A percentile compares a stretch with the other conserved stretches of the same genome.
phyloP scores from a whole-genome alignment of 2,113 vertebrate genomes.

The Oxyruncus cristatus region DNA sequence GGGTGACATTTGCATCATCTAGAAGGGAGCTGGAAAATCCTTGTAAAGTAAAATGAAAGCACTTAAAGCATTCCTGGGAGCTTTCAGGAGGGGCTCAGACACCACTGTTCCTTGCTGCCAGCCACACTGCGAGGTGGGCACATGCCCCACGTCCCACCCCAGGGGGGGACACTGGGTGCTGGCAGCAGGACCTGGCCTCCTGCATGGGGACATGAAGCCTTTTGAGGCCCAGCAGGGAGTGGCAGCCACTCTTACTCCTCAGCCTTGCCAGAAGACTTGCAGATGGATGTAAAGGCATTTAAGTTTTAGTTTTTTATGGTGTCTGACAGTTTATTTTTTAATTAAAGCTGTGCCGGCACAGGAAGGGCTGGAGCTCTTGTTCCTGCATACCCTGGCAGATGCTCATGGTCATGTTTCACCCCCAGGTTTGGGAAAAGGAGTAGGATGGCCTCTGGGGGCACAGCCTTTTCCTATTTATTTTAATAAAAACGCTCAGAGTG shows the following conservation, averaged over 20 bases:
- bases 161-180: rapidly evolving
- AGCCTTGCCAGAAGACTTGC: background rate
- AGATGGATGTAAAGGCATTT: background rate
- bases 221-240: background rate
- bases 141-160: background rate
- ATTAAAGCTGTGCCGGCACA: rapidly evolving
- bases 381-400: background rate
- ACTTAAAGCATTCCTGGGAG: background rate
- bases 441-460: background rate
- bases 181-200: background rate
- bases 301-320: background rate
- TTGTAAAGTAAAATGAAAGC: background rate
- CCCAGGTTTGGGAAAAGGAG: background rate
- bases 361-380: background rate
- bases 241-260: background rate
- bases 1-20: background rate
- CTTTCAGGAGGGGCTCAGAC: background rate
- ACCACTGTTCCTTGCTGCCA: background rate
- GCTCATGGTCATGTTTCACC: background rate
- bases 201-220: background rate
- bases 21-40: background rate
- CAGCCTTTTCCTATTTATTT: background rate
- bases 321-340: conserved; percentile 14
- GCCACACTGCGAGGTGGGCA: rapidly evolving
- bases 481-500: background rate